phyloP scores from a whole-genome alignment of 1,140 invertebrate genomes.

The Drosophila nigromelanica region DNA sequence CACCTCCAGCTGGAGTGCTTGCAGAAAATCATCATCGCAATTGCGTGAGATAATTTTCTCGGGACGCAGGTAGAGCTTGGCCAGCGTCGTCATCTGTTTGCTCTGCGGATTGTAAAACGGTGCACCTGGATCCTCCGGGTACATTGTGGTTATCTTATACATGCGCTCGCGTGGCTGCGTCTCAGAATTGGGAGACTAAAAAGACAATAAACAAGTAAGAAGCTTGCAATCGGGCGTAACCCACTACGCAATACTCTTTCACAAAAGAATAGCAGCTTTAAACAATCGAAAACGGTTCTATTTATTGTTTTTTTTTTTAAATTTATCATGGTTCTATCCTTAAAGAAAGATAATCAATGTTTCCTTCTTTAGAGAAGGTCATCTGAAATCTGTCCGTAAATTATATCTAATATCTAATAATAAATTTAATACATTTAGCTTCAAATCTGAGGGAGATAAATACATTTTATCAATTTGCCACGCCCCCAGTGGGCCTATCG shows the following conservation, averaged over 20 bases:
- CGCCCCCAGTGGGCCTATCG: no score
- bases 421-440: no score
- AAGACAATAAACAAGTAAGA: no score
- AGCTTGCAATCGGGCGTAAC: no score
- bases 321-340: no score
- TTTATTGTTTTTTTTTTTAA: background rate
- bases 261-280: no score
- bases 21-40: conserved; percentile 89
- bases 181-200: conserved; percentile 92
- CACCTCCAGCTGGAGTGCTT: conserved; percentile 86
- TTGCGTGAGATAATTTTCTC: conserved; percentile 89
- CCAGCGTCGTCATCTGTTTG: conserved; percentile 92
- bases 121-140: conserved; percentile 93
- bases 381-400: background rate
- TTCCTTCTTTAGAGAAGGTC: background rate
- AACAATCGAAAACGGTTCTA: no score
- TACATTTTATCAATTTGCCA: no score
- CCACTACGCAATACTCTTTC: no score
- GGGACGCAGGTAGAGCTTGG: conserved; percentile 88
- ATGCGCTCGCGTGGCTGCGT: conserved; percentile 92
- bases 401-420: no score
- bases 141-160: conserved; percentile 91
- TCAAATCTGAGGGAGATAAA: no score
- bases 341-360: no score
- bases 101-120: conserved; percentile 95